Conservation (phyloP, 2,797 vertebrate genomes). For the Dicrostonyx torquatus region DNA sequence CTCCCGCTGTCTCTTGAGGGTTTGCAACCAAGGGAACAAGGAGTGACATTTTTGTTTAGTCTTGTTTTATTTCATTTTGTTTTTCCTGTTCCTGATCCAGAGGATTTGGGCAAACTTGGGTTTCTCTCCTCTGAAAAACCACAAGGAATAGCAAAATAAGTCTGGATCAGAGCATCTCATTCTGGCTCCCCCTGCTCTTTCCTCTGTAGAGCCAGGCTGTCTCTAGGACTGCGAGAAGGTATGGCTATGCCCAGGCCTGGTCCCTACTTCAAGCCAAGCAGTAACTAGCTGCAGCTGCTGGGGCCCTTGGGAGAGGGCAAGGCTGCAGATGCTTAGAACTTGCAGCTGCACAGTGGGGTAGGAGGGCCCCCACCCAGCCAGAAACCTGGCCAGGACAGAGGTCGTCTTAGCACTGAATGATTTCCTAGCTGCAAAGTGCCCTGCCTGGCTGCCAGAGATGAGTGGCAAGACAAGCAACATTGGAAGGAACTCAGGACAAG, state of each 20-base stretch:
- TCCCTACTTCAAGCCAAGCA: background rate
- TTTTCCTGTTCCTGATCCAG: background rate
- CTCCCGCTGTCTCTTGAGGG: background rate
- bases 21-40: background rate
- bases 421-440: background rate
- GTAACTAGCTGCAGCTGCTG: constrained; percentile 49
- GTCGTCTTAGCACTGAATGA: background rate
- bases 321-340: background rate
- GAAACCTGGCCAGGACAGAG: background rate
- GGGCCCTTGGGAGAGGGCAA: background rate
- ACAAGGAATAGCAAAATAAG: constrained; percentile 57
- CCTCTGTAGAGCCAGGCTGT: background rate
- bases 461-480: background rate
- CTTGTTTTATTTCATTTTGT: background rate
- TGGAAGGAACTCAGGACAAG: constrained; percentile 1
- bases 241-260: background rate
- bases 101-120: background rate
- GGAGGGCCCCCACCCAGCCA: background rate
- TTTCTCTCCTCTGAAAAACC: constrained; percentile 44
- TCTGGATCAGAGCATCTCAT: background rate
- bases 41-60: background rate
- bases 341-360: background rate
- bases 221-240: constrained; percentile 21
- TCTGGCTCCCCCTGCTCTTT: background rate
- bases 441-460: background rate